Base-by-base conservation (phyloP, 2,797 vertebrate species). In the Cottoperca gobio region DNA sequence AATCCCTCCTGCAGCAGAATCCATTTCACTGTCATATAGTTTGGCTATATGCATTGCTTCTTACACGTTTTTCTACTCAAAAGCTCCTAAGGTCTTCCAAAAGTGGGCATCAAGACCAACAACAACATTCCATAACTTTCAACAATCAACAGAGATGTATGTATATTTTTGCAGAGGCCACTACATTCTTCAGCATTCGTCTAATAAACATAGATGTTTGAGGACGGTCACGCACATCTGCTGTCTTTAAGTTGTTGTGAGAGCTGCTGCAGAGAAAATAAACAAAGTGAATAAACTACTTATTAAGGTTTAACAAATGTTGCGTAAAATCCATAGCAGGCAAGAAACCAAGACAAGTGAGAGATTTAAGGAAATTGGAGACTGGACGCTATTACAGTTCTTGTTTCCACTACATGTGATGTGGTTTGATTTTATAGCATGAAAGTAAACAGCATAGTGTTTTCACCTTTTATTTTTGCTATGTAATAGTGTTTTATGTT, bases 1-100 rank as follows among this genome's bases (percentile, higher is more conserved):
- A 50, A 62, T 24, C 52, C 55, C 46, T 50, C 45, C 40, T 43
- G 24, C 31, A 61, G 17, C 37, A 16, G 52, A 21, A 54, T 69
- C 40, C 42, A 40, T 19, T 40, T 55, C 8, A n/a, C 19, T 21
- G n/a, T 40, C 53, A 37, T 28, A 28, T 65, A 2, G 42, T 50
- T 64, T 52, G 21, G 4, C 35, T 43, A 57, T 45, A 70, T 40
- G 33, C 14, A 26, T 35, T 69, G 26, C 33, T 35, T 57, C 17
- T 26, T 49, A 8, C 28, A 24, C 52, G 31, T 14, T 24, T 5
- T 24, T 48, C 9, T 49, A 16, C 40, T 21, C 28, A 49, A 46
- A 40, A 33, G 12, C 21, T 26, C 50, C 60, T 46, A 12, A 16
- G 12, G 10, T 31, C 12, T 21, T 50, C 46, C 23, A 43, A 26